Conservation (phyloP, 1,140 invertebrate species). For the Caerostris extrusa region DNA sequence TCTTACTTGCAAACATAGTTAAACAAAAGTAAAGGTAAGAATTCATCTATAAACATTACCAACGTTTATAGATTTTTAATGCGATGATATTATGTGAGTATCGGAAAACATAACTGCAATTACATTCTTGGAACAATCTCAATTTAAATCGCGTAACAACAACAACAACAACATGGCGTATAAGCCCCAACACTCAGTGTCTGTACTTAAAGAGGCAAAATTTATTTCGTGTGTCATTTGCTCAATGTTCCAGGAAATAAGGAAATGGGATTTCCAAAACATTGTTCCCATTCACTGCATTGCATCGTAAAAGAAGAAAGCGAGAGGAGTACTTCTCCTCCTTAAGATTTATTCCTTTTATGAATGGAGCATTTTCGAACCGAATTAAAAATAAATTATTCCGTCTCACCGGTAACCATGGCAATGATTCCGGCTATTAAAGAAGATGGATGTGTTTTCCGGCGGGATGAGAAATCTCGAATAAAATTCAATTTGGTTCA, state of each 20-base stretch:
- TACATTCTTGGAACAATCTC: not conserved
- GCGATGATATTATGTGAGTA: no score
- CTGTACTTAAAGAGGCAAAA: not conserved
- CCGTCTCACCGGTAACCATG: constrained; percentile 28
- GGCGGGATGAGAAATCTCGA: not conserved
- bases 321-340: constrained; percentile 9
- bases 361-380: constrained; percentile 53
- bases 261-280: constrained; percentile 58
- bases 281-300: constrained; percentile 45
- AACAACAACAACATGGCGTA: not conserved
- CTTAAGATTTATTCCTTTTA: constrained; percentile 45
- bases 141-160: not conserved
- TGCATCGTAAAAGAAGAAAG: not conserved
- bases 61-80: no score
- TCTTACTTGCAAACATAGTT: no score
- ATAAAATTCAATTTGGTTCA: constrained; percentile 26
- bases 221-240: constrained; percentile 23
- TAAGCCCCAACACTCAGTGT: not conserved
- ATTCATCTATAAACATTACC: no score
- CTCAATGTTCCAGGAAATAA: constrained; percentile 57
- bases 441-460: constrained; percentile 27
- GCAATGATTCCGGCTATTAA: constrained; percentile 37
- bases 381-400: constrained; percentile 52
- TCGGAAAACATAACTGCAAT: no score
- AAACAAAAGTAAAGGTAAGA: no score